These are phyloP conservation scores for Rhynchophorus ferrugineus DNA, from an alignment of 1,140 invertebrate genomes.

Conservation along the genomic window DNA sequence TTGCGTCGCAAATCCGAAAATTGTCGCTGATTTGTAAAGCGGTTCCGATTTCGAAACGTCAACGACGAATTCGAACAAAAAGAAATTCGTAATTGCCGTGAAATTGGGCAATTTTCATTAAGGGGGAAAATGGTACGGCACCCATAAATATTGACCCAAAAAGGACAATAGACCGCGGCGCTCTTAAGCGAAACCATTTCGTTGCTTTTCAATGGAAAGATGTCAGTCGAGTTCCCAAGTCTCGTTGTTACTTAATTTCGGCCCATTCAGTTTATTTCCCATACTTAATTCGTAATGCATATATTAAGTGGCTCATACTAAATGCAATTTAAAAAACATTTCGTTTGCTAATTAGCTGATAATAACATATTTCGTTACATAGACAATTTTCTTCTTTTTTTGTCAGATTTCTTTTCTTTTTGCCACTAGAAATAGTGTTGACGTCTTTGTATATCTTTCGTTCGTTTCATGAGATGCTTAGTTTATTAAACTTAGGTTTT, in stretches of 20 bases:
- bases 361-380: no score
- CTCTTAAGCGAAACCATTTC: not conserved
- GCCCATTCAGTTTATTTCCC: not conserved
- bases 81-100: not conserved
- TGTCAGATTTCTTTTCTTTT: no score
- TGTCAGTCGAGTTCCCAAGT: not conserved
- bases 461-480: no score
- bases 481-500: no score
- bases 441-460: no score
- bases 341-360: not conserved
- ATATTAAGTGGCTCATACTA: not conserved
- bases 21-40: not conserved
- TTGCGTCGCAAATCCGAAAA: not conserved
- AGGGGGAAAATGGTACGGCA: not conserved
- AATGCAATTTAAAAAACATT: not conserved
- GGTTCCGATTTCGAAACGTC: not conserved
- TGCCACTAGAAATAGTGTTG: no score
- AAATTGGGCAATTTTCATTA: not conserved
- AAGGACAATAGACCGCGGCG: conserved; percentile 9
- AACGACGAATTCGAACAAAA: no score
- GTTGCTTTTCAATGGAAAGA: conserved; percentile 1
- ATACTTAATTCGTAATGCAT: not conserved
- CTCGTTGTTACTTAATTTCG: not conserved
- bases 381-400: no score
- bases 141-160: conserved; percentile 14